phyloP scores from a whole-genome alignment of 2,113 vertebrate genomes.

The Passer montanus region DNA sequence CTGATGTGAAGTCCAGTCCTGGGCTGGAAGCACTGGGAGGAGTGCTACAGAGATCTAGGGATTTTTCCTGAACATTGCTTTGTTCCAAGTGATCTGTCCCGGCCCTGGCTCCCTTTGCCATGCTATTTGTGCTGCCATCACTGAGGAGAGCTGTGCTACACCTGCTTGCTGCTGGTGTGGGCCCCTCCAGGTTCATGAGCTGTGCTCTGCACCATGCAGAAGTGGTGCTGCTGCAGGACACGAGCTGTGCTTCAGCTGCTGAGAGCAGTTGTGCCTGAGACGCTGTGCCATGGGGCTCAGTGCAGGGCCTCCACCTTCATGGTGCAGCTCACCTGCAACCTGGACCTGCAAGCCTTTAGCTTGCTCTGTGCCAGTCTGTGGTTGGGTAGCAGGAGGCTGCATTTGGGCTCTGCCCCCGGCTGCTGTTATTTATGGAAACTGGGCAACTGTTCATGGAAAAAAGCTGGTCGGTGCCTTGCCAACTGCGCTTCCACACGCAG shows the following conservation, averaged over 20 bases:
- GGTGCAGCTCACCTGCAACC: neutral
- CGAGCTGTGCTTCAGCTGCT: neutral
- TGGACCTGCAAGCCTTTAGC: neutral
- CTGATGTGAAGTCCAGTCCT: neutral
- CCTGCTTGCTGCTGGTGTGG: neutral
- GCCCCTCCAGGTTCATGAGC: neutral
- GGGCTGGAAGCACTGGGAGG: neutral
- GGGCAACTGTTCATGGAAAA: neutral
- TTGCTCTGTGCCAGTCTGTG: neutral
- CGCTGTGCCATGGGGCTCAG: neutral
- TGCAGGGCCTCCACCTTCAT: rapidly evolving
- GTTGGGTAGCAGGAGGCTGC: neutral
- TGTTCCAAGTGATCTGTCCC: neutral
- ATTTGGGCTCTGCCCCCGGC: neutral
- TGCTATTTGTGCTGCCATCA: neutral
- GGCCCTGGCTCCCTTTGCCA: neutral
- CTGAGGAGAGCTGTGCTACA: neutral
- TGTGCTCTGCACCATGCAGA: neutral
- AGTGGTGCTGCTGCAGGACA: neutral
- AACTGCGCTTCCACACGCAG: rapidly evolving
- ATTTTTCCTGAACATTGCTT: neutral
- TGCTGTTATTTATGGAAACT: neutral
- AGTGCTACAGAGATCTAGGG: neutral
- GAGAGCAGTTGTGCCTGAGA: neutral
- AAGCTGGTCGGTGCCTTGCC: neutral